Base-by-base conservation (phyloP, 2,113 vertebrate species). In the Cisticola juncidis region DNA sequence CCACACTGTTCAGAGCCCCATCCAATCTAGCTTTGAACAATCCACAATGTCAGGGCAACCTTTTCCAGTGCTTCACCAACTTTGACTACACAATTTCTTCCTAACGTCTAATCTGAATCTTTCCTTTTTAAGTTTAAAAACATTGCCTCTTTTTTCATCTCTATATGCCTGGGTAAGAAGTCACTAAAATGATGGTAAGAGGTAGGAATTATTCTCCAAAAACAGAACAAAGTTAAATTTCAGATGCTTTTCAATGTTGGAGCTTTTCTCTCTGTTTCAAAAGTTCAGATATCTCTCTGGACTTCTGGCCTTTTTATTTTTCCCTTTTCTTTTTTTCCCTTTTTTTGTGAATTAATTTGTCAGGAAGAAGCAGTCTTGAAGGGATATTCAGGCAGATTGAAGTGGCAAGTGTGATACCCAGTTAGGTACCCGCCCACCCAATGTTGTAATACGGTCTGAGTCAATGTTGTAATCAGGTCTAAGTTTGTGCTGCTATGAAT, bases 321-420 rank as follows among this genome's bases (percentile, higher is more conserved):
- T 14, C 5, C 6, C 16, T 62, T 4, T 1, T 11, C 2, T 8
- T 20, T 15, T 8, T 8, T 5, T 9, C 7, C 2, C 15, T 38
- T 33, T 54, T 6, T 48, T 22, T n/a, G 24, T 48, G 25, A 80
- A 68, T 71, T 54, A 65, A 73, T 65, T 33, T 57, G 21, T 14
- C 14, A 72, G 15, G 18, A 71, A 71, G 47, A 47, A 72, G 15
- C 13, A 76, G 10, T 28, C 23, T 35, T 45, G 48, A 77, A 69
- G 21, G 11, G 12, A 38, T 72, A 84, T n/a, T 29, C n/a, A 81
- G 20, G 17, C 14, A 77, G n/a, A 70, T 56, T 47, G 65, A 70
- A 84, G 16, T 33, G 22, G 35, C 14, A 84, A 62, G 25, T 5
- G 1, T 15, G 7, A 87, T 29, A 50, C 5, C 2, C 11, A 60